Percentiles rank a stretch among this genome's conserved stretches.
phyloP scores from a whole-genome alignment of 2,797 vertebrate species.

The Rhinella marina region DNA sequence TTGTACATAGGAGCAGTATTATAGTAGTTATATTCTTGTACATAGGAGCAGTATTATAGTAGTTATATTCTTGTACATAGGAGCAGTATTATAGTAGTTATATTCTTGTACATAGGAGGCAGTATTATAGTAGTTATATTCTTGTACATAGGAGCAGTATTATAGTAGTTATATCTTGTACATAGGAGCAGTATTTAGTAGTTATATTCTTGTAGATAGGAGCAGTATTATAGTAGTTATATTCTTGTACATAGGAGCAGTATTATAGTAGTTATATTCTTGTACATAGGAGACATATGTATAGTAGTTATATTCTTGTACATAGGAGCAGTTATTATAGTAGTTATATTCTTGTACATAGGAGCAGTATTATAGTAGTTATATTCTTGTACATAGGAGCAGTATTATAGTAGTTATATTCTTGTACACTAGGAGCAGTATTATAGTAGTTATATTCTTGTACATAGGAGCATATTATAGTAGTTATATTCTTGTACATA shows the following conservation, averaged over 20 bases:
- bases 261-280: conserved; percentile 5
- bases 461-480: not conserved
- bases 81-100: not conserved
- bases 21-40: conserved; percentile 10
- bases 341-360: not conserved
- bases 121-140: conserved; percentile 5
- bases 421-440: not conserved
- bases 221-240: not conserved
- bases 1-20: not conserved
- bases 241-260: not conserved
- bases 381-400: conserved; percentile 1
- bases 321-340: not conserved
- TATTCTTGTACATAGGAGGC: not conserved
- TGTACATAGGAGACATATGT: not conserved
- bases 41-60: not conserved
- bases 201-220: not conserved
- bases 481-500: not conserved
- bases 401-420: conserved; percentile 9
- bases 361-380: conserved; percentile 5
- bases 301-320: not conserved
- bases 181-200: not conserved
- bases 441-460: conserved; percentile 8
- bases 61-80: not conserved
- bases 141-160: not conserved
- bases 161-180: conserved; percentile 19